phyloP scores from a whole-genome alignment of 1,140 invertebrate genomes.

The Oscheius sp. region DNA sequence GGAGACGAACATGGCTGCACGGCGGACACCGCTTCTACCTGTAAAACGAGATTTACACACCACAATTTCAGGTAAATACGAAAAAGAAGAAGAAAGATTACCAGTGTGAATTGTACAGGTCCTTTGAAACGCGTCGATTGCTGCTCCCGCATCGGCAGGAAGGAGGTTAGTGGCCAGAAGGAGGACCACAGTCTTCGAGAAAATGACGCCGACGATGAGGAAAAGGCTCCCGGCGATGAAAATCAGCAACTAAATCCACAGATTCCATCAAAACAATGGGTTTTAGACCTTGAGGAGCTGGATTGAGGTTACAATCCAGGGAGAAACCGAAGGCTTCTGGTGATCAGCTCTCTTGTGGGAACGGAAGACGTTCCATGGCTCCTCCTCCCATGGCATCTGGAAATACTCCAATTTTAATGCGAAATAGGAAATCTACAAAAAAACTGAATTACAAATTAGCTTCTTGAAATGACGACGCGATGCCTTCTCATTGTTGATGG shows the following conservation, averaged over 20 bases:
- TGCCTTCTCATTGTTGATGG: too few species aligned
- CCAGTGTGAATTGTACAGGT: not conserved
- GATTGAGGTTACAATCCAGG: slow-evolving; percentile 29
- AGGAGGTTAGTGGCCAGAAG: slow-evolving; percentile 37
- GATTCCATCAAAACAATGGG: not conserved
- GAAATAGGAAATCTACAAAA: too few species aligned
- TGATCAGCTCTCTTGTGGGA: slow-evolving; percentile 27
- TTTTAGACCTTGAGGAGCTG: slow-evolving; percentile 22
- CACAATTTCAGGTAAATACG: slow-evolving; percentile 8
- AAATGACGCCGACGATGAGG: slow-evolving; percentile 28
- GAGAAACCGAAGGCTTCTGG: slow-evolving; percentile 19
- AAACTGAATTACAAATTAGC: too few species aligned
- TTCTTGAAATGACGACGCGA: too few species aligned
- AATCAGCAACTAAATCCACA: not conserved
- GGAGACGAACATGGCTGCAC: slow-evolving; percentile 12
- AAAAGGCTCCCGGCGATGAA: not conserved
- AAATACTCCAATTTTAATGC: too few species aligned
- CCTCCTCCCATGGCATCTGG: slow-evolving; percentile 24
- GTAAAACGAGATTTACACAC: not conserved
- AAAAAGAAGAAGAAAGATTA: slow-evolving; percentile 1
- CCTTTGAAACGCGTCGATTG: not conserved
- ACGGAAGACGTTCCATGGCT: slow-evolving; percentile 37
- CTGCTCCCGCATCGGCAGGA: not conserved
- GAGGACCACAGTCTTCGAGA: slow-evolving; percentile 28
- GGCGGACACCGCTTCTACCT: not conserved